Conservation (phyloP, 2,113 vertebrate genomes). For the Boulengeromyrus knoepffleri region DNA sequence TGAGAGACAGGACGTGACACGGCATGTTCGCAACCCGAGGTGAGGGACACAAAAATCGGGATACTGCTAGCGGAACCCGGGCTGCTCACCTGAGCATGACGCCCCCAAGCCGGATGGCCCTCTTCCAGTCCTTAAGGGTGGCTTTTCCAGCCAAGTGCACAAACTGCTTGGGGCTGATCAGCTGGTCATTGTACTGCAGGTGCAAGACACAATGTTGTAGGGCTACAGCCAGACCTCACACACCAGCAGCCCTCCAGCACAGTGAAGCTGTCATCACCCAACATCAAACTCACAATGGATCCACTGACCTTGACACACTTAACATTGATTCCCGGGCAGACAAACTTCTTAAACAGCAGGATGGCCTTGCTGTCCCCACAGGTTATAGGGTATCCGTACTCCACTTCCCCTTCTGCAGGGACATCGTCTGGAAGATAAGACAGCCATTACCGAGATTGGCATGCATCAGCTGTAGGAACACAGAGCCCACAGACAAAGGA, state of each 20-base stretch:
- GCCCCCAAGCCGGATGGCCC: slow-evolving; percentile 87
- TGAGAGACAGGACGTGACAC: neutral
- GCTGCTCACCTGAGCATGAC: slow-evolving; percentile 84
- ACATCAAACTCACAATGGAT: neutral
- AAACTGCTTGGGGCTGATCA: slow-evolving; percentile 94
- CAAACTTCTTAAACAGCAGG: slow-evolving; percentile 91
- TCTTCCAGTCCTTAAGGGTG: slow-evolving; percentile 93
- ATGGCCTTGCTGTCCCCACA: slow-evolving; percentile 88
- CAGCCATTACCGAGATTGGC: neutral
- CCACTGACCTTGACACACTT: slow-evolving; percentile 81
- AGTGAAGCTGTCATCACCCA: neutral
- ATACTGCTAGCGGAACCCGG: neutral
- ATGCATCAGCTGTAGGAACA: neutral
- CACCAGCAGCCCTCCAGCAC: neutral
- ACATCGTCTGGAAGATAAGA: slow-evolving; percentile 57
- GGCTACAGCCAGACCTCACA: no score
- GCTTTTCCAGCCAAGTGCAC: slow-evolving; percentile 91
- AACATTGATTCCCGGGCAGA: slow-evolving; percentile 90
- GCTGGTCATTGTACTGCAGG: slow-evolving; percentile 81
- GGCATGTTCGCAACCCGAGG: neutral
- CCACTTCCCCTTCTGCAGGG: slow-evolving; percentile 66
- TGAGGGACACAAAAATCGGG: neutral
- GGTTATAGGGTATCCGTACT: slow-evolving; percentile 89
- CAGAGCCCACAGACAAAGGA: neutral
- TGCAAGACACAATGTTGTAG: slow-evolving; percentile 13